Conservation (phyloP, 2,113 vertebrate genomes). For the Bambusicola thoracicus region DNA sequence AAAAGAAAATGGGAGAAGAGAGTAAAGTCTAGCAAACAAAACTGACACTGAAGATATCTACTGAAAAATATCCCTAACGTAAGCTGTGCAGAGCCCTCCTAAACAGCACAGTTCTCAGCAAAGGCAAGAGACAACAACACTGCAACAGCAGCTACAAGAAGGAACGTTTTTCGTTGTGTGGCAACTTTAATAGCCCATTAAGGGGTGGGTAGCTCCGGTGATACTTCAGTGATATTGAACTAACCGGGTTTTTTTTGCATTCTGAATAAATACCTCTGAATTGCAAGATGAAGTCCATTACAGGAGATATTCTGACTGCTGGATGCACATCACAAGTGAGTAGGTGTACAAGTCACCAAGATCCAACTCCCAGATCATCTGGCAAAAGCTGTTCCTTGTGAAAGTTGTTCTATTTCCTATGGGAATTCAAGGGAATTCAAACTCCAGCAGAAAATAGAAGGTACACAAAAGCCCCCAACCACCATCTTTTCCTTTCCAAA, state of each 20-base stretch:
- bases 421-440: constrained; percentile 69
- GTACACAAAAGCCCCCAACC: constrained; percentile 28
- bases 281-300: not conserved
- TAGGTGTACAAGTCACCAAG: not conserved
- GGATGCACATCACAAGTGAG: not conserved
- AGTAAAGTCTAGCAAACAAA: not conserved
- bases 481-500: constrained; percentile 4
- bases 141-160: not conserved
- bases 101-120: not conserved
- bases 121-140: not conserved
- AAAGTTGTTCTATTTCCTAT: constrained; percentile 56
- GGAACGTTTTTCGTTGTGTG: not conserved
- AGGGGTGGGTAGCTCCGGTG: not conserved
- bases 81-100: not conserved
- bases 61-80: not conserved
- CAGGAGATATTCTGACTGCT: not conserved
- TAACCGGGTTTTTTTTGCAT: not conserved
- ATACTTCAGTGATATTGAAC: not conserved
- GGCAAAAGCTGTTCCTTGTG: not conserved
- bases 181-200: not conserved
- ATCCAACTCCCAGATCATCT: not conserved
- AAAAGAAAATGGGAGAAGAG: not conserved
- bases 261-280: not conserved
- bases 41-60: not conserved
- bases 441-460: constrained; percentile 55